phyloP scores from a whole-genome alignment of 2,888 invertebrate genomes.

The Xanthorhoe designata region DNA sequence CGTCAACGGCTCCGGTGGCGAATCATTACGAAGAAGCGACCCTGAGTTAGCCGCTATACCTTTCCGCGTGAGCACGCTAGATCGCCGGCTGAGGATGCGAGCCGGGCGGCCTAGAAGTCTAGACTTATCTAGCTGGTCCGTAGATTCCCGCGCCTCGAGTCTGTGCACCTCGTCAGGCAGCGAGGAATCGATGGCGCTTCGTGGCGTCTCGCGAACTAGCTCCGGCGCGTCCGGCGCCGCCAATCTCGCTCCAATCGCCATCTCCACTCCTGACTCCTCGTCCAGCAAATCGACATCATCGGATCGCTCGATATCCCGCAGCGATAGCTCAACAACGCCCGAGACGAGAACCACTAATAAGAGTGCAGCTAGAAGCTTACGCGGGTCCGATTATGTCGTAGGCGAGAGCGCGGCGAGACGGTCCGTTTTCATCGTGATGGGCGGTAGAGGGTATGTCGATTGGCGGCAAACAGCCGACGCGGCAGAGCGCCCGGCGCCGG shows the following conservation, averaged over 20 bases:
- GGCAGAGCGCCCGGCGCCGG: conserved; percentile 81
- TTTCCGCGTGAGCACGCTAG: conserved; percentile 92
- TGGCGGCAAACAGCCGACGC: conserved; percentile 91
- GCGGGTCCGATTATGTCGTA: conserved; percentile 75
- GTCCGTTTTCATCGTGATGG: conserved; percentile 94
- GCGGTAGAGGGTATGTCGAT: conserved; percentile 95
- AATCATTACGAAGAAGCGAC: conserved; percentile 91
- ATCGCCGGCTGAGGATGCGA: conserved; percentile 92
- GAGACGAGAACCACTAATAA: conserved; percentile 56
- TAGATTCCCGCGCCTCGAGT: conserved; percentile 93
- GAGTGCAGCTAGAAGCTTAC: conserved; percentile 71
- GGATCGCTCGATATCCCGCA: conserved; percentile 70
- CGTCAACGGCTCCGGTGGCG: conserved; percentile 89
- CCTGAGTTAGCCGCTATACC: conserved; percentile 94
- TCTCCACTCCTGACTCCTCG: conserved; percentile 74
- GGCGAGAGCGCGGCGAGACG: conserved; percentile 84
- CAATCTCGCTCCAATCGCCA: conserved; percentile 83
- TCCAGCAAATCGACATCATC: conserved; percentile 75
- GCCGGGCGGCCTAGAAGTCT: conserved; percentile 92
- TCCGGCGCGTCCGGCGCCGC: conserved; percentile 89
- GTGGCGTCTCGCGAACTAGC: conserved; percentile 90
- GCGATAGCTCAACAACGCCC: conserved; percentile 62
- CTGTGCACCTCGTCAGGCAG: conserved; percentile 94
- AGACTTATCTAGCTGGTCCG: conserved; percentile 95
- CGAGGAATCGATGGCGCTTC: conserved; percentile 92